phyloP scores from a whole-genome alignment of 2,888 invertebrate genomes.

The Plutella xylostella region DNA sequence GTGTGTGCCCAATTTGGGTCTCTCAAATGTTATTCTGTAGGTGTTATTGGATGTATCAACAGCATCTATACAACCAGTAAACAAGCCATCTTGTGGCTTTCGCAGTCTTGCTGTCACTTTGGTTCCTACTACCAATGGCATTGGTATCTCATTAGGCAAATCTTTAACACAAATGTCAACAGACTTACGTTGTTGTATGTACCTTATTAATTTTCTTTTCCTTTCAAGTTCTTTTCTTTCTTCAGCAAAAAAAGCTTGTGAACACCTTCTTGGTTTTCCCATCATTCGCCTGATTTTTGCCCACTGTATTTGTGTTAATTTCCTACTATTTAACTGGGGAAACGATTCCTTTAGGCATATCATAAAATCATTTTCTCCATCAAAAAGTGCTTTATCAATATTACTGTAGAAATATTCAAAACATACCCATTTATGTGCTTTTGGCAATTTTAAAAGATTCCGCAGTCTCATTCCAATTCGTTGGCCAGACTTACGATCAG shows the following conservation, averaged over 20 bases:
- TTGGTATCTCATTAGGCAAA: conserved; percentile 93
- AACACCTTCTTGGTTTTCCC: conserved; percentile 97
- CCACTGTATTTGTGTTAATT: conserved; percentile 93
- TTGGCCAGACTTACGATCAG: conserved; percentile 89
- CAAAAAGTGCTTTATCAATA: conserved; percentile 94
- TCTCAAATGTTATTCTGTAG: conserved; percentile 94
- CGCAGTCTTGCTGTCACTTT: conserved; percentile 92
- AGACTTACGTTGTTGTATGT: conserved; percentile 91
- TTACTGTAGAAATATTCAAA: conserved; percentile 99
- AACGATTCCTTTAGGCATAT: conserved; percentile 94
- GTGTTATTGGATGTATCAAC: conserved; percentile 95
- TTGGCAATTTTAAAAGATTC: conserved; percentile 95
- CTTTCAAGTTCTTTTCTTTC: conserved; percentile 91
- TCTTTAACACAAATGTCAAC: conserved; percentile 86
- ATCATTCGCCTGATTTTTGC: conserved; percentile 93
- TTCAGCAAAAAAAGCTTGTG: conserved; percentile 95
- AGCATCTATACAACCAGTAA: conserved; percentile 94
- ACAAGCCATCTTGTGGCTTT: conserved; percentile 94
- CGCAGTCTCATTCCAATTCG: conserved; percentile 88
- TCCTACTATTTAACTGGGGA: conserved; percentile 88
- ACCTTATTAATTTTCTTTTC: conserved; percentile 91
- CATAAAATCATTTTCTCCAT: conserved; percentile 96
- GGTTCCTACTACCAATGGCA: conserved; percentile 94
- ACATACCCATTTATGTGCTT: conserved; percentile 99
- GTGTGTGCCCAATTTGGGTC: conserved; percentile 92